Percentiles rank a stretch among this genome's conserved stretches.
Conservation (phyloP, 2,797 vertebrate species). For the Muscicapa comitata region DNA sequence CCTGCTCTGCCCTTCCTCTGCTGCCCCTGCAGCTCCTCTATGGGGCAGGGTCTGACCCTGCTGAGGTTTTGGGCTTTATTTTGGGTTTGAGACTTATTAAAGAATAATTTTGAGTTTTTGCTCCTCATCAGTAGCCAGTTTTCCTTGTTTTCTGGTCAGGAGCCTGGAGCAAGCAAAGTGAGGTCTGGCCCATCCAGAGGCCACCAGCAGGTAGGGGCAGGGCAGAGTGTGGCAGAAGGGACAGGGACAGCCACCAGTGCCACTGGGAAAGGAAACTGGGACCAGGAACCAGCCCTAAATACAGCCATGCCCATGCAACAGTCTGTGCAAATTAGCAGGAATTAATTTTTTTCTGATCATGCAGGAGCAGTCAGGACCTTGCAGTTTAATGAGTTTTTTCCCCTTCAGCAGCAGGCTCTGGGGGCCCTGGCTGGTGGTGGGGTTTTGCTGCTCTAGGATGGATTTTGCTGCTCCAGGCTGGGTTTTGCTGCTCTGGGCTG, state of each 20-base stretch:
- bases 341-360: neutral
- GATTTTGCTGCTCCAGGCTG: no score
- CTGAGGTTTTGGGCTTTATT: neutral
- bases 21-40: neutral
- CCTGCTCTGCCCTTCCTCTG: neutral
- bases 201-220: neutral
- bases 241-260: neutral
- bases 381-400: accelerated
- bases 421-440: neutral
- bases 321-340: neutral
- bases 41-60: neutral
- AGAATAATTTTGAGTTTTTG: neutral
- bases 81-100: neutral
- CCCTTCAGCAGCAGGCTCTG: neutral
- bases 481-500: no score
- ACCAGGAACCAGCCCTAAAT: neutral
- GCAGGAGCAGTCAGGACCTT: neutral
- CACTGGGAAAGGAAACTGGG: neutral
- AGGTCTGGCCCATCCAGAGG: neutral
- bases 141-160: neutral
- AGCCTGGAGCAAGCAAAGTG: neutral
- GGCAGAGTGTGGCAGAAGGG: neutral
- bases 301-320: accelerated
- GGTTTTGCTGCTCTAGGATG: no score
- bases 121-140: neutral